phyloP scores from a whole-genome alignment of 2,113 vertebrate species.

The Delphinapterus leucas region DNA sequence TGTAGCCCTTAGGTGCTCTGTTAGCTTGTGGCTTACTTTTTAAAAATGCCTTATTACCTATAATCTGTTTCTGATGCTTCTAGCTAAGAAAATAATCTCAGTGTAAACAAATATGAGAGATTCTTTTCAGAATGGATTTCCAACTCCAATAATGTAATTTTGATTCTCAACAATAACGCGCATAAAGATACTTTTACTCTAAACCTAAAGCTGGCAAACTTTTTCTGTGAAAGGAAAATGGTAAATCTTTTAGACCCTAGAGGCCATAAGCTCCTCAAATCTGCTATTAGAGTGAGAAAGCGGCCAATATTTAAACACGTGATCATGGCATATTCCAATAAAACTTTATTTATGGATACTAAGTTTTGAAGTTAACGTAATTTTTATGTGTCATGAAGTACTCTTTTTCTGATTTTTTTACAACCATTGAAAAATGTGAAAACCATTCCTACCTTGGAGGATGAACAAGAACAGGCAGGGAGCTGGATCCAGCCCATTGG shows the following conservation, averaged over 20 bases:
- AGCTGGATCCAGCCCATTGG: rapidly evolving
- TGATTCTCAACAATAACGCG: not conserved
- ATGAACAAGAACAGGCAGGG: not conserved
- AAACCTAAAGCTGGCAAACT: not conserved
- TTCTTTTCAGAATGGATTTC: not conserved
- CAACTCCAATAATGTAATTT: not conserved
- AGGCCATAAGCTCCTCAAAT: not conserved
- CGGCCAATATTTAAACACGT: not conserved
- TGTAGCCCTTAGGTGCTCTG: not conserved
- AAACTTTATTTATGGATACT: not conserved
- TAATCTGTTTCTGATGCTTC: not conserved
- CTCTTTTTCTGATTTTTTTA: not conserved
- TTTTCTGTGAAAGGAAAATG: not conserved
- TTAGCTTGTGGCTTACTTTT: not conserved
- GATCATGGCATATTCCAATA: not conserved
- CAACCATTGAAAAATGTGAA: not conserved
- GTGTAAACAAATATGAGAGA: not conserved
- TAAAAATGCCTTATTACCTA: not conserved
- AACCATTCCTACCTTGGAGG: not conserved
- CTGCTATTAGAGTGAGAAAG: not conserved
- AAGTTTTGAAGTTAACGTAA: not conserved
- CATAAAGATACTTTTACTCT: not conserved
- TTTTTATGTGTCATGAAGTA: not conserved
- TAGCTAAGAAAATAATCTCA: not conserved
- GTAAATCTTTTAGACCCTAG: not conserved